phyloP scores from a whole-genome alignment of 2,888 invertebrate species.

The Taenaris catops region DNA sequence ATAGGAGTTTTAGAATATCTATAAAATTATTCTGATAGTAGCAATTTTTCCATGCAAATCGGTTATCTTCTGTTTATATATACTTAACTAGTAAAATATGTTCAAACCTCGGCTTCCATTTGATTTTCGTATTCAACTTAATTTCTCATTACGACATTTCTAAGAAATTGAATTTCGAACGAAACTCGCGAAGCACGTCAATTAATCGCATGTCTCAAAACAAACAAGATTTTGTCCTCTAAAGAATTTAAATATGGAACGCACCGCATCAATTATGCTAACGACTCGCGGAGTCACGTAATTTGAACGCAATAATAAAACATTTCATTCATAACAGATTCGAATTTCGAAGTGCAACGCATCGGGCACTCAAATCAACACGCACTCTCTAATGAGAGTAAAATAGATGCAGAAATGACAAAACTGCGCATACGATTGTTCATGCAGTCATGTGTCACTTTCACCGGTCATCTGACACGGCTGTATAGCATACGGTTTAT shows the following conservation, averaged over 20 bases:
- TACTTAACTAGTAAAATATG: too few relatives aligned
- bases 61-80: too few relatives aligned
- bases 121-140: neutral
- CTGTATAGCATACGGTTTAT: constrained; percentile 4
- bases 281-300: constrained; percentile 1
- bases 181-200: neutral
- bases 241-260: constrained; percentile 4
- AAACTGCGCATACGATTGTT: constrained; percentile 14
- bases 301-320: constrained; percentile 2
- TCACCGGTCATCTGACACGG: constrained; percentile 13
- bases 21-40: too few relatives aligned
- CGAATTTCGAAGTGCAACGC: neutral
- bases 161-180: constrained; percentile 1
- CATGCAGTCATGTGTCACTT: constrained; percentile 17
- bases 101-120: too few relatives aligned
- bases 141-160: neutral
- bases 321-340: constrained; percentile 2
- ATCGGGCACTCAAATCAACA: constrained; percentile 4
- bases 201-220: neutral
- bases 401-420: constrained; percentile 18
- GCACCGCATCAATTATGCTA: constrained; percentile 4
- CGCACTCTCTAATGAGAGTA: constrained; percentile 18
- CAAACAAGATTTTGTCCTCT: neutral
- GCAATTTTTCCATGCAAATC: too few relatives aligned
- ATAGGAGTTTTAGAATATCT: too few relatives aligned